phyloP scores from a whole-genome alignment of 2,888 invertebrate species.

The Caenorhabditis afra region DNA sequence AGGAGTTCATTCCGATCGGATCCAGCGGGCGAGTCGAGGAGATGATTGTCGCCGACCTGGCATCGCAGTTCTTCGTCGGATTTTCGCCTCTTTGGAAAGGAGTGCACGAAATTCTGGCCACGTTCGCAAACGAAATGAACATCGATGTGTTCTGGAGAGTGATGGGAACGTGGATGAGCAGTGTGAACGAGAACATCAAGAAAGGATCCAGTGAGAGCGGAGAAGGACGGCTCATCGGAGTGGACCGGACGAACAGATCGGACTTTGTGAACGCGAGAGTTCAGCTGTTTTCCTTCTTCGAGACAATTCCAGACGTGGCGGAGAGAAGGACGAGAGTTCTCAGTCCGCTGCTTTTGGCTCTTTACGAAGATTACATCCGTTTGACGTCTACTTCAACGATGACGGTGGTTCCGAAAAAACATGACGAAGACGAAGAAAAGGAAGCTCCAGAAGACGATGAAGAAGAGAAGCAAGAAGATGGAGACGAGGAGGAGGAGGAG shows the following conservation, averaged over 20 bases:
- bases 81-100: conserved; percentile 93
- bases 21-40: conserved; percentile 53
- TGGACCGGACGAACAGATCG: conserved; percentile 48
- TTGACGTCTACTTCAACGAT: conserved; percentile 10
- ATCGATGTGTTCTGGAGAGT: conserved; percentile 81
- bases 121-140: conserved; percentile 84
- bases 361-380: conserved; percentile 84
- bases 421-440: conserved; percentile 65
- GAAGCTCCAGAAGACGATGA: conserved; percentile 63
- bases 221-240: conserved; percentile 36
- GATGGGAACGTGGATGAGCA: conserved; percentile 66
- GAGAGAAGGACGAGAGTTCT: conserved; percentile 89
- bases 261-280: conserved; percentile 63
- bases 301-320: conserved; percentile 86
- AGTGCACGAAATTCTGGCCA: conserved; percentile 85
- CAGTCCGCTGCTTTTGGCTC: conserved; percentile 88
- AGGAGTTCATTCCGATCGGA: conserved; percentile 61
- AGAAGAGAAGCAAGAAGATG: conserved; percentile 62
- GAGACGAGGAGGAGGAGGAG: conserved; percentile 10
- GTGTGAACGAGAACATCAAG: conserved; percentile 81
- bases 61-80: conserved; percentile 89
- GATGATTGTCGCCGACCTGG: conserved; percentile 86
- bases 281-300: conserved; percentile 62
- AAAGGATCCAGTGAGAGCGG: neutral
- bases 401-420: neutral